Base-by-base conservation (phyloP, 2,888 invertebrate genomes). In the Sinohyriopsis cumingii region DNA sequence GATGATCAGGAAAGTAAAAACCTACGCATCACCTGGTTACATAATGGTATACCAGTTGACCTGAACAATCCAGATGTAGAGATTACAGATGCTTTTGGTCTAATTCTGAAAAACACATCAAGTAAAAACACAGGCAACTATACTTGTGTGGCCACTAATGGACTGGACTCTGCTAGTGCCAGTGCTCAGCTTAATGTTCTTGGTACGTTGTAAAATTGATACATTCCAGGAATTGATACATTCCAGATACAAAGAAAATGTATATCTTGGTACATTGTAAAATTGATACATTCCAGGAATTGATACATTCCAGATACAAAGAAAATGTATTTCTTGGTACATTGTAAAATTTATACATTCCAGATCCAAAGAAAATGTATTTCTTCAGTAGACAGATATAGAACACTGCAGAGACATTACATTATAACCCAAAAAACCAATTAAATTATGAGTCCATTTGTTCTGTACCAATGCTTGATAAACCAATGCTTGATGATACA, bases 71-170 rank as follows among this genome's bases (percentile, higher is more conserved):
- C 77, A 0, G 68, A 79, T 25, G 71, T 85, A 60, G 69, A 67
- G 24, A 67, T 77, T 55, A 73, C 77, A 7, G 33, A 53, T 0
- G 72, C 64, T 15, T 68, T 65, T 57, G 80, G 74, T 25, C 76
- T 89, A 59, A 75, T 57, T 0, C 84, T 89, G 55, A 67, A 60
- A 1, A 69, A 75, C 9, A 77, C 82, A 0, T 75, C 72, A 19
- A 85, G 83, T 59, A 76, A 76, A 78, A 99, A 99, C 91, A 96
- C 98, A 0, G 99, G 97, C 6, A 93, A 93, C 78, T 99, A 99
- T 89, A 97, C 97, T 0, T 99, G 99, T 89, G 93, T 96, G 19
- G 99, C 99, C 0, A 92, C 92, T 75, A 99, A 99, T 0, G 93
- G 94, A 53, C 92, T 98, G 59, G 99, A 99, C 87, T 93, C 94